Evolutionary conservation across 2,888 invertebrate genomes (phyloP), one percentile per base, ranked within the genome.

Genomic region (Cerastis rubricosa): DNA sequence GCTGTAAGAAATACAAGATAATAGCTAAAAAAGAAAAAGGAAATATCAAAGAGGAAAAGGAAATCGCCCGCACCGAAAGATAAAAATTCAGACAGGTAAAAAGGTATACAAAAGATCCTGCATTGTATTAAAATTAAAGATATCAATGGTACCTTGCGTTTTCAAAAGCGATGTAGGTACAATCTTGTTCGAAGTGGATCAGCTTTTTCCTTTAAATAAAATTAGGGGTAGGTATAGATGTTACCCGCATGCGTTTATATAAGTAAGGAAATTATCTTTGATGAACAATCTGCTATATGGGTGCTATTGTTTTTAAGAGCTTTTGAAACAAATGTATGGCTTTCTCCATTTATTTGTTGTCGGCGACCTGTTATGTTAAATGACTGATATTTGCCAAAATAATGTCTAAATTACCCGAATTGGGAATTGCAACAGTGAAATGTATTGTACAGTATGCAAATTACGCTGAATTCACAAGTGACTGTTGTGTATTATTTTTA

Each of bases 101-200:
- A 89, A 85, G 78, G 83, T 85, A 81, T 74, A 89, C 85, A 89
- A 88, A 88, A 87, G 87, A 86, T 85, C 85, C 89, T 89, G 85
- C 88, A 89, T 91, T 89, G 84, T 88, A 82, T 83, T 86, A 83
- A 85, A 86, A 85, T 87, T 78, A 83, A 80, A 87, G 78, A 80
- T 86, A 87, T 80, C 80, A 81, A 81, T 79, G 74, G 59, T 82
- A 71, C 71, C n/a, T 61, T 51, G 35, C 49, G 59, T 68, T 71
- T 71, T 76, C 71, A 72, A 72, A 85, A n/a, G 74, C 51, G 17
- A 76, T 57, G 51, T 66, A 70, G 70, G 78, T 61, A 77, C 29
- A 76, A 76, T 81, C 45, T 70, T 84, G 40, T 14, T 47, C 35
- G 49, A 51, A 64, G 66, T 71, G 40, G 45, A 51, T 71, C 29